phyloP scores from a whole-genome alignment of 2,113 vertebrate genomes.

The Chlorodrepanis virens region DNA sequence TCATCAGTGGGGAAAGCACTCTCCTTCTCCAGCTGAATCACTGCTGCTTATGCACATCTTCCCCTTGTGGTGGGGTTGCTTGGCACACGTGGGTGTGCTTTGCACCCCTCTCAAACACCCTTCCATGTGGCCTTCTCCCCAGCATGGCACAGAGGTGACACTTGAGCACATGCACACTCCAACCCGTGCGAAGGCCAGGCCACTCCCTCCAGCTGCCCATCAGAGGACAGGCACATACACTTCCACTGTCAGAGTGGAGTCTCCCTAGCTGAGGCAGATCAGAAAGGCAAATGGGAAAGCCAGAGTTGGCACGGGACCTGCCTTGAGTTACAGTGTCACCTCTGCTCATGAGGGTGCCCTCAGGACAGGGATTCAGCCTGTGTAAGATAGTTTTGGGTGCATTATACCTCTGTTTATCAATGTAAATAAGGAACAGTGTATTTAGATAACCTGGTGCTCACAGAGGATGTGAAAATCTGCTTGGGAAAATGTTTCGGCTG shows the following conservation, averaged over 20 bases:
- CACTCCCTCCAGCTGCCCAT: not conserved
- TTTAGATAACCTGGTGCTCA: not conserved
- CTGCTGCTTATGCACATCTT: not conserved
- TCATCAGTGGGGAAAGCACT: not conserved
- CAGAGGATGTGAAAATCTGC: fast-evolving
- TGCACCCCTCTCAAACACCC: not conserved
- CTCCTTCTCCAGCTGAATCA: not conserved
- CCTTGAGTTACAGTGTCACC: not conserved
- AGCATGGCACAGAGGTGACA: fast-evolving
- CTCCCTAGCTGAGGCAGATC: not conserved
- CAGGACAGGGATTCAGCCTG: not conserved
- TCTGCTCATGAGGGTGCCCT: not conserved
- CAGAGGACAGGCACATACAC: not conserved
- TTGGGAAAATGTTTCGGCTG: not conserved
- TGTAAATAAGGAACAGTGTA: not conserved
- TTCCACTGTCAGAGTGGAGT: not conserved
- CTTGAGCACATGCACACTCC: fast-evolving
- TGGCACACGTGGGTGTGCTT: fast-evolving
- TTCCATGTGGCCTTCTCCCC: not conserved
- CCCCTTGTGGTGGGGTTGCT: not conserved
- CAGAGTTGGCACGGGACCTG: fast-evolving
- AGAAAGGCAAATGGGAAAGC: not conserved
- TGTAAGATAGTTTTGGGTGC: no score
- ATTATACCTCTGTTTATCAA: not conserved
- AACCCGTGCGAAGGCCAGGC: not conserved